Evolutionary conservation across 1,140 invertebrate species (phyloP).

Genomic region (Watersipora subatra): DNA sequence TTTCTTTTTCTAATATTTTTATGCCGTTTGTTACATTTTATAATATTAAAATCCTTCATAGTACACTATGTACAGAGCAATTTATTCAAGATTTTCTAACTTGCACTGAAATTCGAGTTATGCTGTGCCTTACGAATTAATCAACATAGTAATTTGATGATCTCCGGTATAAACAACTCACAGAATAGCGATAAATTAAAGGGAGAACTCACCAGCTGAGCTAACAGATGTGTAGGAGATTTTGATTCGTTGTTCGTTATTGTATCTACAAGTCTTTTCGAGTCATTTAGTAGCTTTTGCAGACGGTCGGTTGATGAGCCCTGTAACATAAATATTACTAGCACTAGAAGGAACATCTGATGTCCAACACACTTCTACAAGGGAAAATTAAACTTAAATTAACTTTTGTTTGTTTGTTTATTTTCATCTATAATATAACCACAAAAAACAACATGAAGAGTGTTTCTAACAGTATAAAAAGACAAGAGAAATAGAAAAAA

Average conservation of each 20-base stretch:
- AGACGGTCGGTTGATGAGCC: neutral
- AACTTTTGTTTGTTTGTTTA: no score
- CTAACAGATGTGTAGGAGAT: neutral
- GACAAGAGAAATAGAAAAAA: no score
- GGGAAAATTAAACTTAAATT: no score
- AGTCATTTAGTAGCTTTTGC: neutral
- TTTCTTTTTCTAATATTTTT: neutral
- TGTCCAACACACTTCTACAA: no score
- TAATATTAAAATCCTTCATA: neutral
- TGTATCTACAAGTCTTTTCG: neutral
- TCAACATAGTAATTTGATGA: neutral
- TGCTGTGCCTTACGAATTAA: neutral
- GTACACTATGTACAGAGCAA: neutral
- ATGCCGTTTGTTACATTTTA: neutral
- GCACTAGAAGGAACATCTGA: no score
- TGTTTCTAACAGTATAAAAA: no score
- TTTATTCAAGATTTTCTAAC: no score
- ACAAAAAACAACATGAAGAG: no score
- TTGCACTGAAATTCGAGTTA: neutral
- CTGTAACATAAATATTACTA: no score
- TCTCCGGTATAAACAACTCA: neutral
- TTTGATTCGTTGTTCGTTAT: neutral
- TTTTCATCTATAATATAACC: no score
- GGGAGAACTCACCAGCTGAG: neutral
- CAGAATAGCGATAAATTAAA: no score